Base-by-base conservation (phyloP, 2,113 vertebrate species). In the Anoura caudifer region DNA sequence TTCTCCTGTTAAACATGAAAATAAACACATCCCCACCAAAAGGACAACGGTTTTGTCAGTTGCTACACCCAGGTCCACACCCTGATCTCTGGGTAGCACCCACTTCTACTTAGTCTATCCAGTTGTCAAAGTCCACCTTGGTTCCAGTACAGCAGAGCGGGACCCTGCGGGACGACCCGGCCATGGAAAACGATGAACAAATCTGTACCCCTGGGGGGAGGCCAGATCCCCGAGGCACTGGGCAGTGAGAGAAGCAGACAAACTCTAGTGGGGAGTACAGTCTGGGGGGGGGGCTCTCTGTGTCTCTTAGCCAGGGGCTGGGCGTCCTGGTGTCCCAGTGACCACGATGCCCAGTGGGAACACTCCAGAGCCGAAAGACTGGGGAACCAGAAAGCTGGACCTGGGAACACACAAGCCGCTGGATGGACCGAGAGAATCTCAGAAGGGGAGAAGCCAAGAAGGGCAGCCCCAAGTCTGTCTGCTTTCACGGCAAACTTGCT, bases 101-200 rank as follows among this genome's bases (percentile, higher is more conserved):
- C 31, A 65, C 28, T 87, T 87, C 52, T 81, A 69, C 22, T 33
- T 12, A 41, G 45, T 38, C 20, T 72, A 20, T 69, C 61, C 38
- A 13, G 50, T 70, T 56, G 61, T 65, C 28, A 26, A 90, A 82
- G 36, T 75, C 50, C 38, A 47, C 31, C 47, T 59, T 59, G 26
- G 59, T 15, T 56, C 52, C 77, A 65, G 9, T 11, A 19, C 41
- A 36, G 81, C 13, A 43, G 38, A 67, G 6, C 28, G 69, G 50
- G 33, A 26, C 3, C n/a, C 7, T 72, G 2, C 0, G 47, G 9
- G 1, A 22, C 26, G 22, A 36, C 28, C 41, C 13, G 17, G 5
- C 52, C 52, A 36, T 7, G 63, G 65, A 85, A 93, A 84, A 87
- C 7, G 33, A 45, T 22, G 31, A 45, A 45, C 26, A 24, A 59